These are phyloP conservation scores for Nephrotoma appendiculata DNA, from an alignment of 2,888 invertebrate genomes.

Conservation along the genomic window DNA sequence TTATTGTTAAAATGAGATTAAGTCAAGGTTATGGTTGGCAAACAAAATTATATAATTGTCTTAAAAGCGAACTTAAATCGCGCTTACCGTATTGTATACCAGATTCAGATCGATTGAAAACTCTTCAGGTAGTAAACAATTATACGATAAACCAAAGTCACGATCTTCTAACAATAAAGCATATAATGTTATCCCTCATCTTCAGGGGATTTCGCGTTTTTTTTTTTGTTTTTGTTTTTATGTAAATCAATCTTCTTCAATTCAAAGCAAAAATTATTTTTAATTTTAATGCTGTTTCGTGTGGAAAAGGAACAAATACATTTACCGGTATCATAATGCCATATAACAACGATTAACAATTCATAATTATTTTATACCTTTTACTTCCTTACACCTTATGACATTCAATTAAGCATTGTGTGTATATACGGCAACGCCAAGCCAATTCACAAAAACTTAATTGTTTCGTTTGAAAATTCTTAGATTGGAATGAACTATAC, in stretches of 20 bases:
- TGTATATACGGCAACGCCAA: neutral
- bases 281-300: neutral
- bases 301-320: neutral
- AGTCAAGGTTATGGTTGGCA: neutral
- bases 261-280: neutral
- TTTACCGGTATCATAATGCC: neutral
- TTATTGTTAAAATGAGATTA: neutral
- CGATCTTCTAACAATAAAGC: neutral
- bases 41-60: neutral
- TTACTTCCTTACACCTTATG: neutral
- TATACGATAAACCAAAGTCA: neutral
- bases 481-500: neutral
- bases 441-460: neutral
- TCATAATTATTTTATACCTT: neutral
- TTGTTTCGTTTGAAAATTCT: neutral
- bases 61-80: neutral
- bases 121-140: neutral
- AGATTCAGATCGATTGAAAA: neutral
- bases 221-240: neutral
- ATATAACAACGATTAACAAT: neutral
- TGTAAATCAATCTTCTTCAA: neutral
- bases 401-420: neutral
- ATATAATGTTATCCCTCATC: neutral
- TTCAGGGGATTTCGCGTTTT: neutral
- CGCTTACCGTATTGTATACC: neutral